These are phyloP conservation scores for Drosophila subpulchrella DNA, from an alignment of 1,140 invertebrate genomes.

Conservation along the genomic window DNA sequence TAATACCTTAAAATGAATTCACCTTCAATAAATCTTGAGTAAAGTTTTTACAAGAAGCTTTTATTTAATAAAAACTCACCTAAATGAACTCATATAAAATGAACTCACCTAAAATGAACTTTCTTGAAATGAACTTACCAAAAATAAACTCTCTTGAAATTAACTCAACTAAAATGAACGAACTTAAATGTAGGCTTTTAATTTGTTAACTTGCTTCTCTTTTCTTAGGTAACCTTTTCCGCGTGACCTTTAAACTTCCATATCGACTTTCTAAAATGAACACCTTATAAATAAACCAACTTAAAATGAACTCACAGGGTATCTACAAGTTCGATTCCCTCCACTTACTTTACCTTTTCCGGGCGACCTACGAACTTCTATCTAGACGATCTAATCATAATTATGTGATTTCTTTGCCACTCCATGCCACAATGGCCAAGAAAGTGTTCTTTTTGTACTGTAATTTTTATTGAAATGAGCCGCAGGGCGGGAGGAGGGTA, in stretches of 20 bases:
- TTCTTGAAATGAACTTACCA: too few relatives aligned
- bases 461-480: conserved; percentile 76
- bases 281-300: neutral
- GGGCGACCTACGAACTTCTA: conserved; percentile 4
- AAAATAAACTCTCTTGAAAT: neutral
- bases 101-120: too few relatives aligned
- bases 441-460: conserved; percentile 48
- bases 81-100: too few relatives aligned
- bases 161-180: too few relatives aligned
- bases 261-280: neutral
- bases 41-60: too few relatives aligned
- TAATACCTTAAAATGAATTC: too few relatives aligned
- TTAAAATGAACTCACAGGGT: neutral
- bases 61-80: too few relatives aligned
- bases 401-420: conserved; percentile 67
- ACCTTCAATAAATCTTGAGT: too few relatives aligned
- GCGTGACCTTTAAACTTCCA: too few relatives aligned
- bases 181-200: neutral
- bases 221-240: too few relatives aligned
- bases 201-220: too few relatives aligned
- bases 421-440: conserved; percentile 23
- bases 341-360: neutral
- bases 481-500: neutral
- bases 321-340: neutral
- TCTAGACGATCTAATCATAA: conserved; percentile 69